Conservation (phyloP, 2,888 invertebrate genomes). For the Sinohyriopsis cumingii region DNA sequence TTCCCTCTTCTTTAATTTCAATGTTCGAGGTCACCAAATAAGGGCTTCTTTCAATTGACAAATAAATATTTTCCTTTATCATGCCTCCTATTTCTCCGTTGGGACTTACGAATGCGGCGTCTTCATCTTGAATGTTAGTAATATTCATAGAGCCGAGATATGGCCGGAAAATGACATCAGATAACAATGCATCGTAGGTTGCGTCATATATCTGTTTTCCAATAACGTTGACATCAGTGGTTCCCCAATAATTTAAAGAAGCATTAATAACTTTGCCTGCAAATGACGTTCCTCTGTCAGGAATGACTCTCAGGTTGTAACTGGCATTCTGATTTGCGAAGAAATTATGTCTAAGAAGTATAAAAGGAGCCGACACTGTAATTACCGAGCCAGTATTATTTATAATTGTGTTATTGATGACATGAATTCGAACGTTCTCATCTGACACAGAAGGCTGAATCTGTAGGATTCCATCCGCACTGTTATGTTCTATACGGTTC, state of each 20-base stretch:
- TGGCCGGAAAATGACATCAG: slow-evolving; percentile 18
- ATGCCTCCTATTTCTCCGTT: slow-evolving; percentile 26
- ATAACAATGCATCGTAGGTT: slow-evolving; percentile 16
- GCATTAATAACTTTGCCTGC: slow-evolving; percentile 15
- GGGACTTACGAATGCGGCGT: slow-evolving; percentile 12
- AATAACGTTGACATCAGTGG: slow-evolving; percentile 14
- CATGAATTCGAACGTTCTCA: too few relatives aligned
- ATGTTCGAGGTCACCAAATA: slow-evolving; percentile 27
- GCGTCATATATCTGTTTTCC: slow-evolving; percentile 22
- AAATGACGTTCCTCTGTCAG: background rate
- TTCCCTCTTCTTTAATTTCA: slow-evolving; percentile 13
- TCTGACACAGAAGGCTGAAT: background rate
- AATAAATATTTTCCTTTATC: slow-evolving; percentile 13
- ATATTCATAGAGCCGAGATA: slow-evolving; percentile 24
- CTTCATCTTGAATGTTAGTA: slow-evolving; percentile 15
- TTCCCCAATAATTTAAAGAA: slow-evolving; percentile 37
- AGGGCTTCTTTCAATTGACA: slow-evolving; percentile 15
- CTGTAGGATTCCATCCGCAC: background rate
- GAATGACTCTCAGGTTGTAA: slow-evolving; percentile 18
- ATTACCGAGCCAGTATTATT: slow-evolving; percentile 21
- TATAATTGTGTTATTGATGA: slow-evolving; percentile 6
- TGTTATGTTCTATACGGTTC: background rate
- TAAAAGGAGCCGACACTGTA: slow-evolving; percentile 6
- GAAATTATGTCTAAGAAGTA: slow-evolving; percentile 19
- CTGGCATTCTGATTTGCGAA: slow-evolving; percentile 21